A percentile compares a stretch with the other conserved stretches of the same genome.
These are phyloP conservation scores for Andricus curvator DNA, from an alignment of 2,888 invertebrate genomes.

Conservation along the genomic window DNA sequence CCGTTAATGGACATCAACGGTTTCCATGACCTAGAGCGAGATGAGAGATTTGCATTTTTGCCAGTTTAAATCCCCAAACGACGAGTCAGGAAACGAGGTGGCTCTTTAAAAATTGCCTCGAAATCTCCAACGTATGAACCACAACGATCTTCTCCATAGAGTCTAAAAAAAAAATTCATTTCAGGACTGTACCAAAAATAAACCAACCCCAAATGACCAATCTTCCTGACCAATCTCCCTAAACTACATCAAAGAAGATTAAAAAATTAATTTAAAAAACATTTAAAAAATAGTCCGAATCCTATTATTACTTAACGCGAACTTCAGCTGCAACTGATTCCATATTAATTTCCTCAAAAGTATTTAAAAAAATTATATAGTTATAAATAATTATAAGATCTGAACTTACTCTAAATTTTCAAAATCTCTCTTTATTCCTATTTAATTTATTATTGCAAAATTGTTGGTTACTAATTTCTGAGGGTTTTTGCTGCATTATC, in stretches of 20 bases:
- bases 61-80: conserved; percentile 61
- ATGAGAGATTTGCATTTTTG: conserved; percentile 58
- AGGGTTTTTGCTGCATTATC: background rate
- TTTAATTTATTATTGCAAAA: background rate
- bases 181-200: conserved; percentile 41
- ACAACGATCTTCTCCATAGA: conserved; percentile 6
- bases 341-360: background rate
- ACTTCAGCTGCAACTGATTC: background rate
- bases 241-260: background rate
- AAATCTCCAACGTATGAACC: conserved; percentile 55
- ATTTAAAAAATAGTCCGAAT: background rate
- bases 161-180: background rate
- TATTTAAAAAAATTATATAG: background rate
- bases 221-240: background rate
- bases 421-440: background rate
- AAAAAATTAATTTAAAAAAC: background rate
- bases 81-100: conserved; percentile 57
- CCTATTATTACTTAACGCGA: background rate
- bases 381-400: background rate
- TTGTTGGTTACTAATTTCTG: background rate
- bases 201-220: background rate
- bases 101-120: conserved; percentile 62
- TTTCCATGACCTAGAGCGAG: conserved; percentile 65
- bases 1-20: conserved; percentile 59
- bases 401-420: background rate